Percentiles rank a stretch among this genome's conserved stretches.
Conservation (phyloP, 2,888 invertebrate genomes). For the Mythimna vitellina region DNA sequence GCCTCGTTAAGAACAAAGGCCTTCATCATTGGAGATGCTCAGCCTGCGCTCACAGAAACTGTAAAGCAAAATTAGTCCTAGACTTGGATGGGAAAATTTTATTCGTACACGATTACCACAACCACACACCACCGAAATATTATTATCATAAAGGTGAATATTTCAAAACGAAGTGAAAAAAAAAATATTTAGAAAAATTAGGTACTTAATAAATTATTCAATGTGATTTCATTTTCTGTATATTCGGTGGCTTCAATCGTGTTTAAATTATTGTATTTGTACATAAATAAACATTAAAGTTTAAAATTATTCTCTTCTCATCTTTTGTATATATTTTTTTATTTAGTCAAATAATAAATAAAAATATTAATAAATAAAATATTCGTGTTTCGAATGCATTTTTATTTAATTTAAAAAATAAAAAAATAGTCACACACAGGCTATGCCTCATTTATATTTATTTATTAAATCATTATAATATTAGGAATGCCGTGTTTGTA, state of each 20-base stretch:
- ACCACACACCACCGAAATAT: constrained; percentile 45
- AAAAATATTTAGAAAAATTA: background rate
- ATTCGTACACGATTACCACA: constrained; percentile 30
- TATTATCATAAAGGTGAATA: constrained; percentile 34
- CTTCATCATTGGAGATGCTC: constrained; percentile 49
- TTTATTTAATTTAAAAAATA: background rate
- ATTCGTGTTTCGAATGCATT: background rate
- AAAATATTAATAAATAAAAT: background rate
- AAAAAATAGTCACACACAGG: background rate
- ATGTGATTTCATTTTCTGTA: background rate
- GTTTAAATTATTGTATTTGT: background rate
- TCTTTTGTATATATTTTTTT: background rate
- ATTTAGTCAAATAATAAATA: background rate
- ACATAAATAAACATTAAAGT: background rate
- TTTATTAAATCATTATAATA: no score
- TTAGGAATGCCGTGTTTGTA: no score
- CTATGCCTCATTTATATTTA: background rate
- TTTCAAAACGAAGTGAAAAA: constrained; percentile 40
- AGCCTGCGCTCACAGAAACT: constrained; percentile 45
- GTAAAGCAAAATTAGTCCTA: constrained; percentile 39
- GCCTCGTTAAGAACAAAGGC: constrained; percentile 22
- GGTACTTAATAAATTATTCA: background rate
- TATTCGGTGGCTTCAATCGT: background rate
- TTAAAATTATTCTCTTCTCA: background rate
- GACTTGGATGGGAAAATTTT: constrained; percentile 23